These are phyloP conservation scores for Meteorus colon DNA, from an alignment of 2,888 invertebrate species.

Conservation along the genomic window DNA sequence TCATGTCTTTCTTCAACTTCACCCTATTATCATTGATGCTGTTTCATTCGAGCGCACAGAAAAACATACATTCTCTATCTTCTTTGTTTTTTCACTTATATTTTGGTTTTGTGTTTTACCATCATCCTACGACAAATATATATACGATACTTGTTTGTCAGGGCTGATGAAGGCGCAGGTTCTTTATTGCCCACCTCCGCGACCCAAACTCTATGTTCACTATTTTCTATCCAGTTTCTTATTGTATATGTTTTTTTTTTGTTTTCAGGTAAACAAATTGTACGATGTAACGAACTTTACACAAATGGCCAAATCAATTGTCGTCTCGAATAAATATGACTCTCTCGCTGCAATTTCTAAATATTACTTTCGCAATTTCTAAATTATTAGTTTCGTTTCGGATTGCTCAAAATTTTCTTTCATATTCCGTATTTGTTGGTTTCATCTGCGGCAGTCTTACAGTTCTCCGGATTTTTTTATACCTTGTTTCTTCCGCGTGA, in stretches of 20 bases:
- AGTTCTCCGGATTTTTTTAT: constrained; percentile 38
- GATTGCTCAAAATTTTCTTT: constrained; percentile 7
- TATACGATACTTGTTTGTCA: constrained; percentile 9
- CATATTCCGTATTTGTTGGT: constrained; percentile 9
- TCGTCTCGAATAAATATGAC: background rate
- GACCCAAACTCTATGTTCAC: background rate
- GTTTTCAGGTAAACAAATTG: constrained; percentile 19
- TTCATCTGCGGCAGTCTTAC: constrained; percentile 42
- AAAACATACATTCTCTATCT: constrained; percentile 10
- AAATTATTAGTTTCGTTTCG: background rate
- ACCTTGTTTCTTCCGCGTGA: constrained; percentile 32
- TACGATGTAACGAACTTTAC: constrained; percentile 5
- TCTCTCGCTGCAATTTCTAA: background rate
- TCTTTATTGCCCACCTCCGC: background rate
- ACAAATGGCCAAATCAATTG: background rate
- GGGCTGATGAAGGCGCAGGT: background rate
- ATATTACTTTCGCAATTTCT: constrained; percentile 1
- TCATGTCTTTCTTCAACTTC: background rate
- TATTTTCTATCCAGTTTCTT: background rate
- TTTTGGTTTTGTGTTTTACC: constrained; percentile 26
- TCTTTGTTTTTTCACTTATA: constrained; percentile 13
- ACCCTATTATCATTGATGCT: background rate
- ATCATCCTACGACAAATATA: constrained; percentile 31
- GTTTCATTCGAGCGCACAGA: background rate
- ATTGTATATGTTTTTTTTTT: background rate